These are phyloP conservation scores for Forbesichthys papilliferus DNA, from an alignment of 2,113 vertebrate genomes.

Conservation along the genomic window DNA sequence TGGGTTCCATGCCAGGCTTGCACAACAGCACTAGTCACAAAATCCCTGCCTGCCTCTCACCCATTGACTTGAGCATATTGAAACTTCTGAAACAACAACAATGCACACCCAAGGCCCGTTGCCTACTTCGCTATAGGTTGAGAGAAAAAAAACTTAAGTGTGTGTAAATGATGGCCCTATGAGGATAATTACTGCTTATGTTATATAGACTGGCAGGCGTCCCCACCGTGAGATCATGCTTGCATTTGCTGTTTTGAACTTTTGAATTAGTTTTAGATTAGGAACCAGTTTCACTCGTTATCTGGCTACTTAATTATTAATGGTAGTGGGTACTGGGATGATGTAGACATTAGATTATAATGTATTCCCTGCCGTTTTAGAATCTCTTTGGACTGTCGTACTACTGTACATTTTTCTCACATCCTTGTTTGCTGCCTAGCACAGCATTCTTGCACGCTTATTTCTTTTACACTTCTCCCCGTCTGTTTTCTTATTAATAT, in stretches of 20 bases:
- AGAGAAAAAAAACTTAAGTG: slow-evolving; percentile 46
- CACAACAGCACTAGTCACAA: slow-evolving; percentile 54
- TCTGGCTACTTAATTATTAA: too few species aligned
- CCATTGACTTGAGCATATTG: slow-evolving; percentile 45
- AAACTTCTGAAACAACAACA: slow-evolving; percentile 39
- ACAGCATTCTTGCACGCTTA: slow-evolving; percentile 55
- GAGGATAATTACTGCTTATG: slow-evolving; percentile 74
- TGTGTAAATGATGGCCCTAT: slow-evolving; percentile 57
- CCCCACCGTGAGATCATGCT: slow-evolving; percentile 51
- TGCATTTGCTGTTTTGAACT: slow-evolving; percentile 26
- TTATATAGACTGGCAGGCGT: slow-evolving; percentile 61
- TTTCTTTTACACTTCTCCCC: slow-evolving; percentile 66
- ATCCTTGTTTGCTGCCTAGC: slow-evolving; percentile 5
- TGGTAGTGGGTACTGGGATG: too few species aligned
- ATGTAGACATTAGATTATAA: too few species aligned
- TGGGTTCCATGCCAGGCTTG: slow-evolving; percentile 59
- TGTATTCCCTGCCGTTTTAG: neutral
- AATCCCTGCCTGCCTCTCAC: slow-evolving; percentile 48
- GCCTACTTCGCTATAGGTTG: slow-evolving; percentile 18
- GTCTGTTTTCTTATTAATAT: slow-evolving; percentile 28
- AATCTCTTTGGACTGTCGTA: neutral
- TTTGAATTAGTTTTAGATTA: slow-evolving; percentile 5
- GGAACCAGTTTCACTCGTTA: neutral
- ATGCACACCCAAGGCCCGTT: slow-evolving; percentile 22
- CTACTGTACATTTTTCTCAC: neutral